Conservation (phyloP, 2,113 vertebrate genomes). For the Sakesphorus luctuosus region DNA sequence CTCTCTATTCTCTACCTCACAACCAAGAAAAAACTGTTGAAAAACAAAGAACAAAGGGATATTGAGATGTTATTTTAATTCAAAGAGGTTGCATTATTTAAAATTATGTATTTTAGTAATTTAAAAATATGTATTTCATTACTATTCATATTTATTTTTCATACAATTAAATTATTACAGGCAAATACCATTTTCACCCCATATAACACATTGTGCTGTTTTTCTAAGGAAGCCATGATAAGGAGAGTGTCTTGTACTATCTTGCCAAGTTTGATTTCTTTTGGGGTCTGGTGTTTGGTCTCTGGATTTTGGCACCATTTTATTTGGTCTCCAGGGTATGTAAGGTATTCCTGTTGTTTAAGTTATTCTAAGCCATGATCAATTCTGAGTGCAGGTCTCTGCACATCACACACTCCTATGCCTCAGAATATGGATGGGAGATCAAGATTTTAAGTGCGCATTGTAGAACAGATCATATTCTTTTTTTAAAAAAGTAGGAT, state of each 20-base stretch:
- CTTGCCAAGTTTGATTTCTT: neutral
- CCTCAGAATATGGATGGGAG: neutral
- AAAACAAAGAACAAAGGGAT: neutral
- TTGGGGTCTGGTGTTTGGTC: neutral
- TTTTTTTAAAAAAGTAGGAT: neutral
- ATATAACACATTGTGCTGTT: neutral
- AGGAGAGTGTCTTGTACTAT: neutral
- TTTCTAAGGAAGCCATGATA: neutral
- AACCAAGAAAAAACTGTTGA: neutral
- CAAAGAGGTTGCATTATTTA: neutral
- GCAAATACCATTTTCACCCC: neutral
- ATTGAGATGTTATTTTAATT: neutral
- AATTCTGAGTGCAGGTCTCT: neutral
- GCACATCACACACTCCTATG: accelerated
- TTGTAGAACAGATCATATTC: neutral
- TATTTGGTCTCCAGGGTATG: neutral
- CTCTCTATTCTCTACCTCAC: neutral
- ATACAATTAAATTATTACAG: neutral
- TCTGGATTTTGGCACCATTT: neutral
- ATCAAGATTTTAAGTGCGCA: neutral
- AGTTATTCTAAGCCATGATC: neutral
- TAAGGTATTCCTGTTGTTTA: neutral
- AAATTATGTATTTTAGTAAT: neutral
- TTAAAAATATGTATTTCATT: neutral
- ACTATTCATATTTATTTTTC: neutral